phyloP scores from a whole-genome alignment of 2,797 vertebrate genomes.

The Telmatherina bonti region DNA sequence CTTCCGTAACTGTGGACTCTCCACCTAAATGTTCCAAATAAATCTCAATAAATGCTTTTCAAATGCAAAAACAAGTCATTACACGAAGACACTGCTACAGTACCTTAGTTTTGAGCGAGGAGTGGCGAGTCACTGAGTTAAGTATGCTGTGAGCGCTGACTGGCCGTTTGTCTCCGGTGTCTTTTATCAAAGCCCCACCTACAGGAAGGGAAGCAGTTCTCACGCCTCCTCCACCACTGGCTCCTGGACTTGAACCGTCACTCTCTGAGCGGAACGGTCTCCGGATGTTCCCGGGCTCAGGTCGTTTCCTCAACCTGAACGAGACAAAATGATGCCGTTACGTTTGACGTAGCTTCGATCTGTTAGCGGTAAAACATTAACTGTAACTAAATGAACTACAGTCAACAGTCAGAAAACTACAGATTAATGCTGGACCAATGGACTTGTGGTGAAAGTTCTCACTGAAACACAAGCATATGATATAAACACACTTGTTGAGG shows the following conservation, averaged over 20 bases:
- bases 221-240: slow-evolving; percentile 71
- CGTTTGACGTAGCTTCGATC: background rate
- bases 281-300: slow-evolving; percentile 91
- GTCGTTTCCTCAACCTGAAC: slow-evolving; percentile 92
- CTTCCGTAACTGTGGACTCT: slow-evolving; percentile 94
- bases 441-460: background rate
- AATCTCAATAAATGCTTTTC: background rate
- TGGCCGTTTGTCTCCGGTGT: slow-evolving; percentile 91
- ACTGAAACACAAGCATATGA: background rate
- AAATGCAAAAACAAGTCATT: fast-evolving
- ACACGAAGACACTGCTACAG: too few species aligned
- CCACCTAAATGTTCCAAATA: slow-evolving; percentile 76
- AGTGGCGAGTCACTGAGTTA: slow-evolving; percentile 96
- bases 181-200: slow-evolving; percentile 88
- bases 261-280: slow-evolving; percentile 91
- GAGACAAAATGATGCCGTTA: background rate
- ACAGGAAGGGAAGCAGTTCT: slow-evolving; percentile 91
- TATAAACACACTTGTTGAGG: slow-evolving; percentile 92
- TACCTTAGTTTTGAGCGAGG: slow-evolving; percentile 93
- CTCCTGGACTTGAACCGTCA: slow-evolving; percentile 82
- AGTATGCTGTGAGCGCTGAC: slow-evolving; percentile 93
- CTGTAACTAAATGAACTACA: too few species aligned
- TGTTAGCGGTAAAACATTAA: background rate
- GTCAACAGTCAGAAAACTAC: background rate
- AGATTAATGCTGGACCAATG: background rate